Conservation (phyloP, 1,140 invertebrate genomes). For the Sycobia sp. region DNA sequence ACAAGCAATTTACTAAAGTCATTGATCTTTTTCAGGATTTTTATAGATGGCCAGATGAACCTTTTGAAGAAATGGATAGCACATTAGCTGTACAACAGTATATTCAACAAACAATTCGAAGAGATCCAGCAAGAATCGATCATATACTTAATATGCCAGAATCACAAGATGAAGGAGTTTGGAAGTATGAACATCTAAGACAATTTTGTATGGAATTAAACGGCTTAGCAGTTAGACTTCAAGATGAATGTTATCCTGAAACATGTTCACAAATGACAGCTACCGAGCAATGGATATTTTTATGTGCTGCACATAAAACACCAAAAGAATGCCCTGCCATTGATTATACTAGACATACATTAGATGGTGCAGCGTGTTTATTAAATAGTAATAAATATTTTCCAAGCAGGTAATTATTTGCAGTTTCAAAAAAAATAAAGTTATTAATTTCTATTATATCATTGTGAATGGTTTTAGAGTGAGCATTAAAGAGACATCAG, state of each 20-base stretch:
- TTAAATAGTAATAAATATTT: constrained; percentile 99
- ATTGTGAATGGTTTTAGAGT: constrained; percentile 72
- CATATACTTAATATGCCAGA: constrained; percentile 95
- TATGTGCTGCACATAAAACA: constrained; percentile 99
- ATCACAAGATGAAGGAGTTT: constrained; percentile 97
- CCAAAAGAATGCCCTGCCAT: constrained; percentile 99
- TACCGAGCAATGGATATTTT: constrained; percentile 99
- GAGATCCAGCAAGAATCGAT: constrained; percentile 92
- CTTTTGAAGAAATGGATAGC: constrained; percentile 99
- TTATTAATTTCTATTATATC: constrained; percentile 14
- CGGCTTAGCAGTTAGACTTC: constrained; percentile 90
- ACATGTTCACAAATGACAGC: constrained; percentile 99
- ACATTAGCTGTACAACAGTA: constrained; percentile 98
- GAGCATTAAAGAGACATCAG: constrained; percentile 98
- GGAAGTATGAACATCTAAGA: constrained; percentile 99
- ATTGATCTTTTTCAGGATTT: constrained; percentile 77
- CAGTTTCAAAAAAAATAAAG: neutral
- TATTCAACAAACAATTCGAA: constrained; percentile 96
- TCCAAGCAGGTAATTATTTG: constrained; percentile 83
- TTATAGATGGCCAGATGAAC: constrained; percentile 96
- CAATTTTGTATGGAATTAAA: constrained; percentile 99
- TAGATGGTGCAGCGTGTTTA: constrained; percentile 97
- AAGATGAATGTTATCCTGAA: constrained; percentile 94
- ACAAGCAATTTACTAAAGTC: neutral
- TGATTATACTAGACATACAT: constrained; percentile 98